phyloP scores from a whole-genome alignment of 1,140 invertebrate species.

The Dendroctonus valens region DNA sequence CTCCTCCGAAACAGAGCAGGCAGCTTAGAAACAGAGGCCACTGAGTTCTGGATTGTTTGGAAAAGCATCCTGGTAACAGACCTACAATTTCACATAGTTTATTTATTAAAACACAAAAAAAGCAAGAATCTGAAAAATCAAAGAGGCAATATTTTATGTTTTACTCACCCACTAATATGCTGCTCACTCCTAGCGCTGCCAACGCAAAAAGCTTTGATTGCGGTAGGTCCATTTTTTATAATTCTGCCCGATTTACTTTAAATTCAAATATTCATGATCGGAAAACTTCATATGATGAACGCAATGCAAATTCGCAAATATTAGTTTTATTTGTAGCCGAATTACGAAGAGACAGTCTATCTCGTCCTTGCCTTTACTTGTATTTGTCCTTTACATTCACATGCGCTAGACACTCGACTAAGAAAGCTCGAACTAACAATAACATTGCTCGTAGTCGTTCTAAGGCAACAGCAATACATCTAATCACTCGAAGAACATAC shows the following conservation, averaged over 20 bases:
- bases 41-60: constrained; percentile 54
- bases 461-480: no score
- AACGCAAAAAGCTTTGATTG: constrained; percentile 35
- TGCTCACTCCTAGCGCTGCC: constrained; percentile 62
- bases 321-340: background rate
- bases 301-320: background rate
- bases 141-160: background rate
- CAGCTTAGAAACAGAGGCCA: constrained; percentile 63
- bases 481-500: no score
- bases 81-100: constrained; percentile 65
- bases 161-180: constrained; percentile 52
- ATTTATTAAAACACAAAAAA: background rate
- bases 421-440: no score
- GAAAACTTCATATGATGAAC: background rate
- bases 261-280: background rate
- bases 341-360: background rate
- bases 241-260: background rate
- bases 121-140: background rate
- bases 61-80: constrained; percentile 63
- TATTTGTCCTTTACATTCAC: background rate
- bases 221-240: constrained; percentile 22
- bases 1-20: constrained; percentile 79
- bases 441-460: no score
- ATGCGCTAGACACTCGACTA: background rate
- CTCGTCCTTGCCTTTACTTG: background rate